phyloP scores from a whole-genome alignment of 2,113 vertebrate genomes.

The Lepus americanus region DNA sequence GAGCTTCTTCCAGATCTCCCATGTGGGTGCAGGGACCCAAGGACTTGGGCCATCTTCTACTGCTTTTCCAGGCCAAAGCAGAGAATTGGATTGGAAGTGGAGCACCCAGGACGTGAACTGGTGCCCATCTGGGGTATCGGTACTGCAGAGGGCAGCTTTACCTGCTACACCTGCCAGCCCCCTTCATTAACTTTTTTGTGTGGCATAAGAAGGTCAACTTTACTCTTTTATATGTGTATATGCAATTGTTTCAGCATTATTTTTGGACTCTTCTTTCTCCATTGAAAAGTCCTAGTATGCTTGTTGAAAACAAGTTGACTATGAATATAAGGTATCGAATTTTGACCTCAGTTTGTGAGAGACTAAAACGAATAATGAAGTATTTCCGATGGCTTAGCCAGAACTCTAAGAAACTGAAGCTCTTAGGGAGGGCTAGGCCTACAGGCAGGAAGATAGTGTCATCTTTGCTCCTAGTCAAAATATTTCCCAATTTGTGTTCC shows the following conservation, averaged over 20 bases:
- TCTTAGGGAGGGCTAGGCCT: not conserved
- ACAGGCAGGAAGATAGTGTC: not conserved
- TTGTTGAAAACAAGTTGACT: not conserved
- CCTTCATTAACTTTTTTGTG: not conserved
- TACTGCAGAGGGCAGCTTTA: too few relatives aligned
- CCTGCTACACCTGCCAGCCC: too few relatives aligned
- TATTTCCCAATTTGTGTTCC: not conserved
- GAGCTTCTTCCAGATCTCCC: too few relatives aligned
- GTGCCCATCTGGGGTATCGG: too few relatives aligned
- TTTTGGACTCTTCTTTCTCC: not conserved
- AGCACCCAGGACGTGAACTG: too few relatives aligned
- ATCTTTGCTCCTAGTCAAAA: too few relatives aligned
- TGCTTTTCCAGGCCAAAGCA: too few relatives aligned
- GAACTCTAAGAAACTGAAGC: not conserved
- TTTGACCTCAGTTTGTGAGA: slow-evolving; percentile 20
- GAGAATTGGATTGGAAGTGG: too few relatives aligned
- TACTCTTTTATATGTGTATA: not conserved
- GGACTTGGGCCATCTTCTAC: too few relatives aligned
- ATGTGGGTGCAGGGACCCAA: too few relatives aligned
- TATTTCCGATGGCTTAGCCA: not conserved
- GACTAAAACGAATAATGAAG: not conserved
- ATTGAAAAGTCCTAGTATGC: not conserved
- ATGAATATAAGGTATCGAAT: not conserved
- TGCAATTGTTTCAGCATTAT: not conserved
- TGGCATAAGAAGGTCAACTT: not conserved